Percentiles rank a stretch among this genome's conserved stretches.
Evolutionary conservation across 2,888 invertebrate genomes (phyloP).

Genomic region (Nymphalis polychloros): DNA sequence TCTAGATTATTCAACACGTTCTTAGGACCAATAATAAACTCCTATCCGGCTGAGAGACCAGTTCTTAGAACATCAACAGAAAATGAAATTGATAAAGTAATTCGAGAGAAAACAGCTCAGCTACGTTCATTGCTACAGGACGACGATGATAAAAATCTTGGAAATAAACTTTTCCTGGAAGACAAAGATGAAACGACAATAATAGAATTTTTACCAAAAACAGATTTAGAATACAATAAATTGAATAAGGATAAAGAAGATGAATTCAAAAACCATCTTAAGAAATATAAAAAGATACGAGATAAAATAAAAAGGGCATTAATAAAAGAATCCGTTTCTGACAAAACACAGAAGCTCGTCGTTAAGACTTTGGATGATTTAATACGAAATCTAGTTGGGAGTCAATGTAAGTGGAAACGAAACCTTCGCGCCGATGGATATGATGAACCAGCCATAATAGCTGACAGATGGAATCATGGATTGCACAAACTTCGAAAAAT

Average conservation of each 20-base stretch:
- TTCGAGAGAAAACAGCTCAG: constrained; percentile 50
- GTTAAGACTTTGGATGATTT: constrained; percentile 57
- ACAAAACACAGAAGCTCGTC: constrained; percentile 52
- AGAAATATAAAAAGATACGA: constrained; percentile 56
- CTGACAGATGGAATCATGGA: constrained; percentile 41
- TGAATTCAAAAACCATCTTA: constrained; percentile 45
- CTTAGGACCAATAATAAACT: constrained; percentile 48
- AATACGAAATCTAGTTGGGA: constrained; percentile 51
- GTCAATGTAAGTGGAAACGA: constrained; percentile 52
- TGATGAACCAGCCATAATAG: constrained; percentile 22
- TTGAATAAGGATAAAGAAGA: constrained; percentile 31
- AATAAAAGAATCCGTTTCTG: constrained; percentile 52
- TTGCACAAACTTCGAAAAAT: constrained; percentile 48
- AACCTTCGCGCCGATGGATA: constrained; percentile 17
- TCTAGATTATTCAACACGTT: constrained; percentile 47
- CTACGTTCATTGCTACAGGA: constrained; percentile 55
- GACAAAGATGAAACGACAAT: constrained; percentile 57
- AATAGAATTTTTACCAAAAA: constrained; percentile 53
- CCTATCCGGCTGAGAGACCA: constrained; percentile 16
- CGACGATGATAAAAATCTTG: constrained; percentile 35
- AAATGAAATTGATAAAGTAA: constrained; percentile 43
- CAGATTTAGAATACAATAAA: constrained; percentile 15
- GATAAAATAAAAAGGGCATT: constrained; percentile 52
- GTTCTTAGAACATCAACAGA: constrained; percentile 32
- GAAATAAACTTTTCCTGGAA: constrained; percentile 44